A percentile compares a stretch with the other conserved stretches of the same genome.
Evolutionary conservation across 2,888 invertebrate species (phyloP).

Genomic region (Chaitophorus viminalis): DNA sequence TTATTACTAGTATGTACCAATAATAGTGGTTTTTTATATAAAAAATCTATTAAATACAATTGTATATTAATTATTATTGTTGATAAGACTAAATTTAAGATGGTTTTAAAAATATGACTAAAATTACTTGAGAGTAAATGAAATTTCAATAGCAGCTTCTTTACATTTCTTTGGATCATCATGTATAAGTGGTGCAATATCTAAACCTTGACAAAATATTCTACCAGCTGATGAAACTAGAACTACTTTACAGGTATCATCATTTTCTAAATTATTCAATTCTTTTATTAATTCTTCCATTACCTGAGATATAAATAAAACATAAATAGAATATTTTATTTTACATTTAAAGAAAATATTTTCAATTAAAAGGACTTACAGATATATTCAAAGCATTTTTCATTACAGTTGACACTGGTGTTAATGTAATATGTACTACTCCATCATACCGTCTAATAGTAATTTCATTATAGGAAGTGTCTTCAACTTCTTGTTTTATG

Average conservation of each 20-base stretch:
- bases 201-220: constrained; percentile 84
- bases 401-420: constrained; percentile 72
- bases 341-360: not conserved
- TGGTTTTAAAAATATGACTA: not conserved
- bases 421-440: constrained; percentile 75
- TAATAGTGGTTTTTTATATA: no score
- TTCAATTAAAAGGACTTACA: constrained; percentile 67
- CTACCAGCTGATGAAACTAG: constrained; percentile 80
- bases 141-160: constrained; percentile 72
- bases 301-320: constrained; percentile 71
- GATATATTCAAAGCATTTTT: constrained; percentile 74
- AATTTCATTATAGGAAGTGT: constrained; percentile 69
- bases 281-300: constrained; percentile 80
- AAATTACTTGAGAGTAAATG: constrained; percentile 75
- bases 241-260: constrained; percentile 76
- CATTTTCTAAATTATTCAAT: constrained; percentile 73
- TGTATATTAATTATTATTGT: no score
- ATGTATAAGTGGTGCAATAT: constrained; percentile 77
- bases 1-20: no score
- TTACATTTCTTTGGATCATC: constrained; percentile 73
- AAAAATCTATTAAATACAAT: no score
- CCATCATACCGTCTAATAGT: constrained; percentile 71
- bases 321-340: constrained; percentile 26
- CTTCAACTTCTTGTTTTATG: constrained; percentile 55
- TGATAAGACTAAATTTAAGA: no score